Evolutionary conservation across 2,888 invertebrate species (phyloP).

Genomic region (Dryococelus australis): DNA sequence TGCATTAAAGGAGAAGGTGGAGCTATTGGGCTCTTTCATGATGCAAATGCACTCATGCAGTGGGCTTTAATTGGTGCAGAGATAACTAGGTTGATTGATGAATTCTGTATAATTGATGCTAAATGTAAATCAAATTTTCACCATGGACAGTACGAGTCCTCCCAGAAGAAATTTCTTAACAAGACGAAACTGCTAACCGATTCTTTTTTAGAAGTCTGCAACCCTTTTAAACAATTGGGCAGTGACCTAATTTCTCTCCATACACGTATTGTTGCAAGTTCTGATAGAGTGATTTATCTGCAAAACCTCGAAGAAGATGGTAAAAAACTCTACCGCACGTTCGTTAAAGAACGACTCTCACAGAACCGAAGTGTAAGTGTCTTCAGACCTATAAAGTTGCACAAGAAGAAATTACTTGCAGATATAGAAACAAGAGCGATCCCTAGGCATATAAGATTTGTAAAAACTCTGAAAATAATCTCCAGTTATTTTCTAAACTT

Average conservation of each 20-base stretch:
- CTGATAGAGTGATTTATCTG: not conserved
- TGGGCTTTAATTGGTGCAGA: too few species aligned
- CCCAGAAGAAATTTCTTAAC: not conserved
- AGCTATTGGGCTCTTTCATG: too few species aligned
- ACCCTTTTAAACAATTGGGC: too few species aligned
- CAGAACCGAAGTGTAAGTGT: not conserved
- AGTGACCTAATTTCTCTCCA: too few species aligned
- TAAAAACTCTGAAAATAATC: not conserved
- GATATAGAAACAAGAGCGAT: not conserved
- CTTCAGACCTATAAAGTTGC: not conserved
- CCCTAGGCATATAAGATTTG: not conserved
- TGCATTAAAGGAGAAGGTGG: too few species aligned
- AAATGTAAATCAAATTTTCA: too few species aligned
- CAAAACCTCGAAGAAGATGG: not conserved
- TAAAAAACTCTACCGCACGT: too few species aligned
- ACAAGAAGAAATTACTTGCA: not conserved
- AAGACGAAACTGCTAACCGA: not conserved
- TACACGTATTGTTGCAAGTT: not conserved
- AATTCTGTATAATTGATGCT: too few species aligned
- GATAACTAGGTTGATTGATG: too few species aligned
- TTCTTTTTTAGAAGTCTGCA: not conserved
- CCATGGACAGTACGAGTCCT: not conserved
- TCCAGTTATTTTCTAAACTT: not conserved
- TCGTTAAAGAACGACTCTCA: constrained; percentile 6
- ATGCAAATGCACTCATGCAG: too few species aligned